A percentile compares a stretch with the other conserved stretches of the same genome.
These are phyloP conservation scores for Hetaerina titia DNA, from an alignment of 2,888 invertebrate species.

Conservation along the genomic window DNA sequence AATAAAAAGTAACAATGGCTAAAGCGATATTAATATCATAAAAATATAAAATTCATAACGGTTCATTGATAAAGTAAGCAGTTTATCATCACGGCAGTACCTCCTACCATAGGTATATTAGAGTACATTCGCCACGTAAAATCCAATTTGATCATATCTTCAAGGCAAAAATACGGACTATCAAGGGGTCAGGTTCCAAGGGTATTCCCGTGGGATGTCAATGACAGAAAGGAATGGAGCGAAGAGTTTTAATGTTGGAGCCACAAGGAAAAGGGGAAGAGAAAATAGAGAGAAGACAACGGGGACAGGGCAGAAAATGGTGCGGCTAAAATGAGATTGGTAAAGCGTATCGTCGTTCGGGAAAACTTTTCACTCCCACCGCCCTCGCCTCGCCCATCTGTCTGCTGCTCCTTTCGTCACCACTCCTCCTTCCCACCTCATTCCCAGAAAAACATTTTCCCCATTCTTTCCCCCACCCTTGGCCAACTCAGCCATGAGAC, in stretches of 20 bases:
- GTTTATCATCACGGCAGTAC: too few relatives aligned
- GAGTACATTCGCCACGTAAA: too few relatives aligned
- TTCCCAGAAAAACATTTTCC: background rate
- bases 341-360: conserved; percentile 21
- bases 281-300: background rate
- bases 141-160: background rate
- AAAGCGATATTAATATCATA: too few relatives aligned
- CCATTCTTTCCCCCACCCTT: background rate
- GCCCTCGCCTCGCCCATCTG: background rate
- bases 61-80: too few relatives aligned
- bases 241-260: background rate
- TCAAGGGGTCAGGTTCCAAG: too few relatives aligned
- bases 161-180: background rate
- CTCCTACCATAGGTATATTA: too few relatives aligned
- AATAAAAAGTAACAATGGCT: too few relatives aligned
- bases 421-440: background rate
- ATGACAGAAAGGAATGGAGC: background rate
- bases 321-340: conserved; percentile 36
- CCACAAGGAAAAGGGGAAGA: background rate
- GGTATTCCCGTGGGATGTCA: too few relatives aligned
- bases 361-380: conserved; percentile 14
- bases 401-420: background rate
- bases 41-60: too few relatives aligned
- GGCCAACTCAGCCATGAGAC: background rate
- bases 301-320: background rate